These are phyloP conservation scores for Acrocyrtus sp. DNA, from an alignment of 2,888 invertebrate species.

Conservation along the genomic window DNA sequence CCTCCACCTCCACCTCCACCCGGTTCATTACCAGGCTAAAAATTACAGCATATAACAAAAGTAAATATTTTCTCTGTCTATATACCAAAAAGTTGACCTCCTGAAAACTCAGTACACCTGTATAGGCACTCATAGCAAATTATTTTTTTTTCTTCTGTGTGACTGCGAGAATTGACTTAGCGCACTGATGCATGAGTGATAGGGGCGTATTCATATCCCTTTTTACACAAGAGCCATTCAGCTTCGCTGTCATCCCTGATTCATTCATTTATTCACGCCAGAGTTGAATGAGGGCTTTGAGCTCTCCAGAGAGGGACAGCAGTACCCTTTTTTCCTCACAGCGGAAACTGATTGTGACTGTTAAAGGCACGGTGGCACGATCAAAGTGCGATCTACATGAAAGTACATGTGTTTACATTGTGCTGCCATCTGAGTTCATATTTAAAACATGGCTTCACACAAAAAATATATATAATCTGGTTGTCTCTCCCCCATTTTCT, in stretches of 20 bases:
- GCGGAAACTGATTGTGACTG: not conserved
- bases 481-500: not conserved
- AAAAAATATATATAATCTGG: not conserved
- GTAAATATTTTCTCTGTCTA: conserved; percentile 26
- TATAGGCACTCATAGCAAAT: too few relatives aligned
- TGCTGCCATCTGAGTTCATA: not conserved
- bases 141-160: not conserved
- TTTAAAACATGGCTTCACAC: conserved; percentile 15
- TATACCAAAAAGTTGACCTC: not conserved
- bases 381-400: too few relatives aligned
- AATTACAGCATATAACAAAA: conserved; percentile 26
- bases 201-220: conserved; percentile 37
- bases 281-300: conserved; percentile 28
- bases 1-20: too few relatives aligned
- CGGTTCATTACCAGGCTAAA: too few relatives aligned
- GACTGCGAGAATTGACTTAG: conserved; percentile 10
- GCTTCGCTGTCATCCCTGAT: conserved; percentile 32
- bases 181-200: conserved; percentile 43
- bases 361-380: not conserved
- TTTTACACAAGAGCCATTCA: conserved; percentile 42
- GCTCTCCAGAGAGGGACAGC: conserved; percentile 18
- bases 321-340: not conserved
- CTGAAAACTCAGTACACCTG: too few relatives aligned
- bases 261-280: conserved; percentile 42
- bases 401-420: conserved; percentile 8